These are phyloP conservation scores for Momotus momota DNA, from an alignment of 2,797 vertebrate species.

Conservation along the genomic window DNA sequence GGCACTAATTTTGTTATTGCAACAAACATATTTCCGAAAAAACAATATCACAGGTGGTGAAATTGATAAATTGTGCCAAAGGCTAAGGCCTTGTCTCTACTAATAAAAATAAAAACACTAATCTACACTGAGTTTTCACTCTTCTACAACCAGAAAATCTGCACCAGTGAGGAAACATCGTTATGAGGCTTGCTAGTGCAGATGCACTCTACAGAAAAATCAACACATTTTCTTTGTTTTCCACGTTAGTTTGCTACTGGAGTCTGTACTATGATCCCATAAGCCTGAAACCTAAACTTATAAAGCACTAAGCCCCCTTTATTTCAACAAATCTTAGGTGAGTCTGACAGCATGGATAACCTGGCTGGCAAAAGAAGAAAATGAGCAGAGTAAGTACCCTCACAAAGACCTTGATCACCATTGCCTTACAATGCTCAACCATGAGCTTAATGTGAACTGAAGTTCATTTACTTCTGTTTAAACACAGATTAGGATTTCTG, in stretches of 20 bases:
- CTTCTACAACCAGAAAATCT: not conserved
- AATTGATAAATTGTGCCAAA: conserved; percentile 26
- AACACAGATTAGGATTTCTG: conserved; percentile 82
- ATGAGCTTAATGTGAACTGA: conserved; percentile 75
- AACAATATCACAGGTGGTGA: conserved; percentile 14
- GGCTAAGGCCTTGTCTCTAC: conserved; percentile 6
- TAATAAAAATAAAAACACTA: conserved; percentile 38
- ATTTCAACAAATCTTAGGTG: not conserved
- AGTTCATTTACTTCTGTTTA: conserved; percentile 81
- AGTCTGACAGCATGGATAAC: not conserved
- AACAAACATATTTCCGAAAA: conserved; percentile 20
- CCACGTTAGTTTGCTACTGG: not conserved
- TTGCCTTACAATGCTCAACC: conserved; percentile 54
- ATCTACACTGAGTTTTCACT: not conserved
- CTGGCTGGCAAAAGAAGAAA: not conserved
- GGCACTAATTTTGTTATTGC: not conserved
- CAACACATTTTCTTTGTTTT: not conserved
- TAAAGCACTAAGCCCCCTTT: not conserved
- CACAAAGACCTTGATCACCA: conserved; percentile 32
- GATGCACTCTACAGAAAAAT: not conserved
- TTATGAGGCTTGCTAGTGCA: not conserved
- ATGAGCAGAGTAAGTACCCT: not conserved
- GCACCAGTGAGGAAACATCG: not conserved
- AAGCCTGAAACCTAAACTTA: not conserved
- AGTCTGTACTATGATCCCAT: not conserved